Base-by-base conservation (phyloP, 2,113 vertebrate genomes). In the Athene cunicularia region DNA sequence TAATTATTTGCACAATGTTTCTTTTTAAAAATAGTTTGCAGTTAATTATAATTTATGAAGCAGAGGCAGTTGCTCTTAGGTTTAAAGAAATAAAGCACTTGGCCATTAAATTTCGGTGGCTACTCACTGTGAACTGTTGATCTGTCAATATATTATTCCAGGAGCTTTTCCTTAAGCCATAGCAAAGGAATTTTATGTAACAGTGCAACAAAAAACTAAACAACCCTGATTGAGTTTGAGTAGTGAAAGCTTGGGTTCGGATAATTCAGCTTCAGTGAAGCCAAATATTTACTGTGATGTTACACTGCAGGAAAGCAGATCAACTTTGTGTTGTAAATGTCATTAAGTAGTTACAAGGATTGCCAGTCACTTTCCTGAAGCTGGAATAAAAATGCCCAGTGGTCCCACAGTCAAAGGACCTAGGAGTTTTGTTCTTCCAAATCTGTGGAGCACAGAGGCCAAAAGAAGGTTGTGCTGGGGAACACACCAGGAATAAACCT, bases 1-100 rank as follows among this genome's bases (percentile, higher is more conserved):
- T 93, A 62, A 76, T 86, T 97, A 95, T 88, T 93, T 96, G 37
- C 45, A 93, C 58, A 70, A 81, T 76, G 63, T 33, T 80, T 84
- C 24, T 91, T 86, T 90, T 66, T 64, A 80, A 92, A 96, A 74
- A 93, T 63, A 10, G 80, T 39, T 41, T 85, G 67, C n/a, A 13
- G 26, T 5, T 50, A 90, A 81, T 74, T 70, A 83, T 45, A 56
- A 73, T 80, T 90, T 93, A 93, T 74, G 76, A 64, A 77, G 64
- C 68, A 88, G 75, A 92, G 84, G 47, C 35, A 72, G 82, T n/a
- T 93, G 9, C 8, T 91, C 92, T 79, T 81, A 76, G 16, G 10
- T 80, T 88, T 86, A 49, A 91, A 91, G 30, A 71, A 91, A 86
- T 32, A 86, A 84, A 89, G 8, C 3, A 41, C 24, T 74, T 84